A percentile compares a stretch with the other conserved stretches of the same genome.
Conservation (phyloP, 2,888 invertebrate genomes). For the Brenthis ino region DNA sequence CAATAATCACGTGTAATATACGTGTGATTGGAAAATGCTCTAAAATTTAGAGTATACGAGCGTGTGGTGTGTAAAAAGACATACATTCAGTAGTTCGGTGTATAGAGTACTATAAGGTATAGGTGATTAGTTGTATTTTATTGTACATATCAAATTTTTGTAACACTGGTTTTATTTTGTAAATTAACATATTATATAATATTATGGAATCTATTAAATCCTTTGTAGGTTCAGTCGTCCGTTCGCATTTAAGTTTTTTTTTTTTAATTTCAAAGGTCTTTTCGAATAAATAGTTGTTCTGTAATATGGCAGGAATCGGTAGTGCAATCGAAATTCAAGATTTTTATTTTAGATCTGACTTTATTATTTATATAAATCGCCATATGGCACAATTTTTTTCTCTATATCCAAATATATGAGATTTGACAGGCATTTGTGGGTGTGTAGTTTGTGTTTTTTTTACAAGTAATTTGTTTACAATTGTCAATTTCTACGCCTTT, state of each 20-base stretch:
- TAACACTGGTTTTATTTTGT: slow-evolving; percentile 46
- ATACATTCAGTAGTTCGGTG: slow-evolving; percentile 50
- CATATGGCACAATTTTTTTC: slow-evolving; percentile 1
- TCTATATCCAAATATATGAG: slow-evolving; percentile 11
- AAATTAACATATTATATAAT: slow-evolving; percentile 11
- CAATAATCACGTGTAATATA: slow-evolving; percentile 53
- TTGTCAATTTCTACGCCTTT: too few species aligned
- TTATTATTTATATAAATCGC: slow-evolving; percentile 39
- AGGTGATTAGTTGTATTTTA: slow-evolving; percentile 49
- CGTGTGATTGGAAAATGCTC: slow-evolving; percentile 52
- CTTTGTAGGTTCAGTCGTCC: slow-evolving; percentile 17
- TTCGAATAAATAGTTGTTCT: slow-evolving; percentile 38
- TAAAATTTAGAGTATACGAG: slow-evolving; percentile 72
- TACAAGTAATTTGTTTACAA: not conserved
- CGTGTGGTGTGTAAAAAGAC: slow-evolving; percentile 52
- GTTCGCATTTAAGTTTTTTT: slow-evolving; percentile 63
- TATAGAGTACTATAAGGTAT: slow-evolving; percentile 59
- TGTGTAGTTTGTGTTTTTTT: not conserved
- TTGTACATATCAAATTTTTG: slow-evolving; percentile 73
- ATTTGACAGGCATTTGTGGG: slow-evolving; percentile 14
- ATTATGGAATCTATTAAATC: slow-evolving; percentile 10
- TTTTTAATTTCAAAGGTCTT: slow-evolving; percentile 45
- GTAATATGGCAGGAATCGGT: slow-evolving; percentile 39
- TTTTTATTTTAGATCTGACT: slow-evolving; percentile 55
- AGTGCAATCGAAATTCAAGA: slow-evolving; percentile 65